These are phyloP conservation scores for Geococcyx californianus DNA, from an alignment of 2,113 vertebrate species.

Conservation along the genomic window DNA sequence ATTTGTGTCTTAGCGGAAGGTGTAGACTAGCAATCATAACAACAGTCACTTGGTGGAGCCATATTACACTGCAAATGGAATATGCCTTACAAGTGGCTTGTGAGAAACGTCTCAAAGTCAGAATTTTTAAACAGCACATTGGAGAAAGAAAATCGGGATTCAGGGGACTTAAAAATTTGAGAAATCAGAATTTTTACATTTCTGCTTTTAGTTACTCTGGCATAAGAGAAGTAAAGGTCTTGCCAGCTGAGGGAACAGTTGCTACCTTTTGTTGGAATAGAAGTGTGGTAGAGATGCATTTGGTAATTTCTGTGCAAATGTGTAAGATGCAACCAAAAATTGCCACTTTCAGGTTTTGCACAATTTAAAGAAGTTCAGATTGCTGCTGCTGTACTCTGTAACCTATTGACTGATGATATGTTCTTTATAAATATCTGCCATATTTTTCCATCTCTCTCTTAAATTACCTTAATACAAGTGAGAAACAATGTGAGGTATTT, in stretches of 20 bases:
- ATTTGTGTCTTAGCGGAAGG: neutral
- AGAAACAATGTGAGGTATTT: neutral
- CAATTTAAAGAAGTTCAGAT: neutral
- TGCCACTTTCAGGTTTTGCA: neutral
- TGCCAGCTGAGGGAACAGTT: neutral
- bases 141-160: neutral
- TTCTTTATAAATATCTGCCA: neutral
- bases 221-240: neutral
- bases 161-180: neutral
- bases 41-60: slow-evolving; percentile 73
- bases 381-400: neutral
- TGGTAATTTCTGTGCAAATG: neutral
- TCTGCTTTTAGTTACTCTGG: neutral
- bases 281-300: neutral
- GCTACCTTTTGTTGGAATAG: neutral
- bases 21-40: neutral
- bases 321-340: neutral
- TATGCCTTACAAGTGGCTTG: accelerated
- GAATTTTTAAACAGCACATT: neutral
- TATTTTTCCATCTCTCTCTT: neutral
- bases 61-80: slow-evolving; percentile 53
- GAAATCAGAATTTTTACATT: neutral
- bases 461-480: neutral
- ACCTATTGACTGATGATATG: neutral
- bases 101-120: neutral